Base-by-base conservation (phyloP, 2,113 vertebrate species). In the Anthoscopus minutus region DNA sequence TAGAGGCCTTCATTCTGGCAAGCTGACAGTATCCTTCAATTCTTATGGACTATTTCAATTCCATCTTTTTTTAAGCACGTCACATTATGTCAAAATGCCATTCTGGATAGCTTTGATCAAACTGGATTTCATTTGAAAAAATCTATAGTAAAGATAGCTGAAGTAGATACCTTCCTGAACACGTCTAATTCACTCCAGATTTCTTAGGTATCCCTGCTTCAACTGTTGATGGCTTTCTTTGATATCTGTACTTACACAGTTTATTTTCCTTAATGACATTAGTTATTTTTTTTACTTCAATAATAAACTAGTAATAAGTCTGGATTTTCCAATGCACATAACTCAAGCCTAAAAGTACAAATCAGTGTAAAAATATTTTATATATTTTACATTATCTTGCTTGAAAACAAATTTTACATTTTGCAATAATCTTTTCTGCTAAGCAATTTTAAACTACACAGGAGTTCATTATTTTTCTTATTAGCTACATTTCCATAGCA, bases 401-500 rank as follows among this genome's bases (percentile, higher is more conserved):
- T 92, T 53, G 18, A 86, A 94, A 93, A 71, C 16, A 94, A 74
- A 89, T 86, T 57, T 56, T 4, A 86, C 37, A 90, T 85, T 95
- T 96, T 89, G 48, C 17, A 76, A 84, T 92, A 94, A 92, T 87
- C 20, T 10, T 70, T 83, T 27, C 7, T 47, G 24, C 31, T 62
- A 77, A 89, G 35, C 18, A 88, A 94, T 76, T 87, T 64, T 22
- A 94, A 93, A 72, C 40, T 67, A 4, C 48, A 93, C 11, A 84
- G 38, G 53, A 65, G 30, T 77, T 94, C 78, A 84, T 96, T 96
- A 92, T 90, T 94, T 96, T 94, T 71, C 62, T 93, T 93, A 86
- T 94, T 94, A 82, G 15, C 38, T 93, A 78, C 89, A 92, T 93
- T 92, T 95, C 30, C 33, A 81, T 73, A 78, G 61, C 33, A 94